These are phyloP conservation scores for Oscheius sp. DNA, from an alignment of 2,888 invertebrate genomes.

Conservation along the genomic window DNA sequence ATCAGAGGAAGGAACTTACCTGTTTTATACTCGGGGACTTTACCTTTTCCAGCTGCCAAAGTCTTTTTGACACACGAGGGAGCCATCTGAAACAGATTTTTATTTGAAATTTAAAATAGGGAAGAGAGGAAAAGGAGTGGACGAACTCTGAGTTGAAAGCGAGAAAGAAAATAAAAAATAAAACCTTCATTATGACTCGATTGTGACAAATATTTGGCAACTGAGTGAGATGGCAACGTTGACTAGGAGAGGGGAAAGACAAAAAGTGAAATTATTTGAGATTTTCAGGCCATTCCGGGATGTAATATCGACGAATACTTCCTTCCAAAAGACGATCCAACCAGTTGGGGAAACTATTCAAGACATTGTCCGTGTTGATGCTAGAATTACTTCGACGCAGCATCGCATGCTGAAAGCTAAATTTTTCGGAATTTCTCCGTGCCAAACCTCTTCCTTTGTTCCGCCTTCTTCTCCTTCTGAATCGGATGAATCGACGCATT, in stretches of 20 bases:
- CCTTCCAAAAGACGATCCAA: constrained; percentile 95
- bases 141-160: neutral
- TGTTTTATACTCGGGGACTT: constrained; percentile 49
- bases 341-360: constrained; percentile 94
- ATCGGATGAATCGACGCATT: neutral
- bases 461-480: constrained; percentile 19
- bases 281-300: constrained; percentile 89
- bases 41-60: constrained; percentile 61
- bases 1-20: neutral
- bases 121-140: too few species aligned
- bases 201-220: constrained; percentile 12
- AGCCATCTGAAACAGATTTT: constrained; percentile 18
- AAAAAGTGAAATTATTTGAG: constrained; percentile 34
- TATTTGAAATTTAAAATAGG: too few species aligned
- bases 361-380: constrained; percentile 75
- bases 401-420: constrained; percentile 33
- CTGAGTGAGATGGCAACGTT: neutral
- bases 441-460: constrained; percentile 21
- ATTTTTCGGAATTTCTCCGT: too few species aligned
- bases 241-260: neutral
- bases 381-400: constrained; percentile 37
- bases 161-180: too few species aligned
- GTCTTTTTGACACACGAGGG: constrained; percentile 45
- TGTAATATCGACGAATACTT: constrained; percentile 81
- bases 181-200: too few species aligned